phyloP scores from a whole-genome alignment of 1,140 invertebrate species.

The Scylla paramamosain region DNA sequence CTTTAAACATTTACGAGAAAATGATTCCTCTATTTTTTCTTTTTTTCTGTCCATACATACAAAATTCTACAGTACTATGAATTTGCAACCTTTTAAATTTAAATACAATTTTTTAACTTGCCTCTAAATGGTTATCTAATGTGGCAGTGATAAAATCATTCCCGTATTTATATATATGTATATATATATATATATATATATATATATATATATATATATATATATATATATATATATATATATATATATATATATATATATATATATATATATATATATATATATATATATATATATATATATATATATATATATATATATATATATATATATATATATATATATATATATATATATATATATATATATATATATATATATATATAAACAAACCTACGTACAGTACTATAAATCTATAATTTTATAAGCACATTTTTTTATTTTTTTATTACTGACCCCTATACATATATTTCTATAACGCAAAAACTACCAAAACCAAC shows the following conservation, averaged over 20 bases:
- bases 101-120: no score
- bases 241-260: slow-evolving; percentile 45
- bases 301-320: slow-evolving; percentile 43
- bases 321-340: slow-evolving; percentile 45
- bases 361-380: slow-evolving; percentile 49
- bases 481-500: no score
- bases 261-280: slow-evolving; percentile 36
- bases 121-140: no score
- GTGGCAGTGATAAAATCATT: not conserved
- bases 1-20: no score
- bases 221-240: slow-evolving; percentile 43
- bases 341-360: slow-evolving; percentile 36
- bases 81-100: no score
- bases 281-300: slow-evolving; percentile 43
- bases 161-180: slow-evolving; percentile 42
- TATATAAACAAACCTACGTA: not conserved
- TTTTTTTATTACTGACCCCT: no score
- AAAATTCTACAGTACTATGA: no score
- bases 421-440: slow-evolving; percentile 3
- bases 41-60: no score
- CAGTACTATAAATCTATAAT: not conserved
- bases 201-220: slow-evolving; percentile 43
- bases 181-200: slow-evolving; percentile 36
- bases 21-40: no score
- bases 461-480: no score